Evolutionary conservation across 1,140 invertebrate species (phyloP), one percentile per base, ranked within the genome.

Genomic region (Aphelenchoides besseyi): DNA sequence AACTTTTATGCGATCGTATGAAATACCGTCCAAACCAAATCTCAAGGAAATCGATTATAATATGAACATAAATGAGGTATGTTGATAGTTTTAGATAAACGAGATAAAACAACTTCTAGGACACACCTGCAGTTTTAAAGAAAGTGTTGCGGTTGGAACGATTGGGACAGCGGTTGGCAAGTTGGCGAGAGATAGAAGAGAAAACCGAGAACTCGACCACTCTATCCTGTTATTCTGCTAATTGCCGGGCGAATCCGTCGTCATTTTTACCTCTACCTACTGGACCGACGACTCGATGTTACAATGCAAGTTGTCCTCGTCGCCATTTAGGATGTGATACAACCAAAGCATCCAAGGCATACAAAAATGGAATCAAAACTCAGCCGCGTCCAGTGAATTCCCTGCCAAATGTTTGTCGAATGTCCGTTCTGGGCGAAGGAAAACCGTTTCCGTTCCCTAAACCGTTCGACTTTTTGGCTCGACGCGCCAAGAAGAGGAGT

Each of bases 371-470:
- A 28, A 33, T 59, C 12, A 5, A 18, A 33, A 12, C 18, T 5
- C 5, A 29, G 12, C 55, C 5, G 12, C 5, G 55, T 23, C 55
- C 5, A 59, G 5, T 59, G 55, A 5, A 28, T 8, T 8, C 5
- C 26, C 55, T 5, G 26, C 5, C 18, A 5, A 59, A 59, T 33
- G 41, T 23, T 23, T 48, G 5, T 8, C 55, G 55, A 33, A 59
- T 5, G 18, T 8, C 5, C 23, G 55, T 76, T n/a, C 32, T 30
- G 2, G 74, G 78, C 12, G 74, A 72, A 37, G 62, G 74, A 36
- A 62, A 30, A 5, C 41, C 74, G 3, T 78, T 78, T 33, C 76
- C 78, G 0, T 70, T 81, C 28, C 77, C 78, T 18, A 64, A 63
- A 2, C 77, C 76, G 3, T 72, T 66, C n/a, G 36, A 71, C 30